Percentiles rank a stretch among this genome's conserved stretches.
These are phyloP conservation scores for Desmodus rotundus DNA, from an alignment of 2,113 vertebrate genomes.

Conservation along the genomic window DNA sequence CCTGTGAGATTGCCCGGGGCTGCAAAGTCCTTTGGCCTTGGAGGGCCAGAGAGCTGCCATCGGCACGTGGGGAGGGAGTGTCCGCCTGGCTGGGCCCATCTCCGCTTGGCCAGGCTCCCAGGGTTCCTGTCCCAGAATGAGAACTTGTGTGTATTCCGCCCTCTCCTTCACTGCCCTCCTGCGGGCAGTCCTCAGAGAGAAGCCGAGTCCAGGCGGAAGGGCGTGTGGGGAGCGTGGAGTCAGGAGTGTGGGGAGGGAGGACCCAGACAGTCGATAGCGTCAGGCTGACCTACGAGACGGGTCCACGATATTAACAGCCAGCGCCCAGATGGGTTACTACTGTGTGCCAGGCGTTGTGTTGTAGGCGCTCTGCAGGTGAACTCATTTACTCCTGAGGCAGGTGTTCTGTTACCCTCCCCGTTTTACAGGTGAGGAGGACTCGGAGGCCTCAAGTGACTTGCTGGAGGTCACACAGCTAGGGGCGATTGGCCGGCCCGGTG, in stretches of 20 bases:
- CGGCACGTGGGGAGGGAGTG: neutral
- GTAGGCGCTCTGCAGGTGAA: too few species aligned
- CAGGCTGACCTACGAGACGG: neutral
- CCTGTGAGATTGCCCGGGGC: neutral
- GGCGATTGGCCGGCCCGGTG: neutral
- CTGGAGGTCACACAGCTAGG: neutral
- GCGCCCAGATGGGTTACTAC: neutral
- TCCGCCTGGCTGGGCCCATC: too few species aligned
- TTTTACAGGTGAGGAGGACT: neutral
- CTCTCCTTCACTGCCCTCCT: neutral
- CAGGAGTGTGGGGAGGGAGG: neutral
- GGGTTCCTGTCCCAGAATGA: neutral
- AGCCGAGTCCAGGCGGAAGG: too few species aligned
- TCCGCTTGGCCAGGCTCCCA: neutral
- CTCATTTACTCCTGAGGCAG: neutral
- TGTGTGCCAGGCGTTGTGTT: accelerated
- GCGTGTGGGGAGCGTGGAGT: neutral
- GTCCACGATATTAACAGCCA: too few species aligned
- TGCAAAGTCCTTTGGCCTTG: neutral
- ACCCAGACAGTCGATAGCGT: neutral
- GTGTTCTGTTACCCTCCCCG: neutral
- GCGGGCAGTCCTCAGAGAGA: neutral
- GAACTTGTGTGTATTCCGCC: neutral
- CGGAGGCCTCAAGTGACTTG: neutral
- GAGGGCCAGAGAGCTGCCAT: neutral